Base-by-base conservation (phyloP, 2,113 vertebrate genomes). In the Oxyruncus cristatus region DNA sequence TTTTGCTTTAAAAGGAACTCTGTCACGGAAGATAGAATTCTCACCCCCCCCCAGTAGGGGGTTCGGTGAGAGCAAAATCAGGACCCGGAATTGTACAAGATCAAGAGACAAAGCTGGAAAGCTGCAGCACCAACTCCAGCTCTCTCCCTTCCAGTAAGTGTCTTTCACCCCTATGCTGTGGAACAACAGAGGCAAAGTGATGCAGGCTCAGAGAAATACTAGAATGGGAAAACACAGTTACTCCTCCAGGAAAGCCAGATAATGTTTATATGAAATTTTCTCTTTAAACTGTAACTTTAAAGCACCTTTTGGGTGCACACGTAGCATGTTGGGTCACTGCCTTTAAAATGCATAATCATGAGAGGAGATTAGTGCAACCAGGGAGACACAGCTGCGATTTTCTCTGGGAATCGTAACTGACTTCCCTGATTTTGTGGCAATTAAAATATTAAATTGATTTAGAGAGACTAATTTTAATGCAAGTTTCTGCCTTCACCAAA, bases 391-490 rank as follows among this genome's bases (percentile, higher is more conserved):
- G 76, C 46, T 56, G 84, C 53, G 56, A 3, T 56, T 68, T 75
- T 13, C 53, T 91, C 75, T 70, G 63, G 46, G 56, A 94, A 84
- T 49, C 37, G 17, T 21, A 80, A 85, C 47, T 44, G 24, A 92
- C 88, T 61, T 78, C 14, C 19, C 23, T 27, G 22, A 37, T 55
- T 91, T 75, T 71, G 39, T 50, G 63, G 65, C 71, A 93, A 92
- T 93, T 94, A 91, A 93, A 94, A 88, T 49, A 82, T 49, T 85
- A 56, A 94, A 75, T 56, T 93, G 50, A 85, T 66, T 88, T 32
- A 63, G 23, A 63, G 9, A 37, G 35, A 61, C 37, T 70, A 52
- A 66, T 84, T 95, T 88, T 21, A 93, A 71, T 39, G 19, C 77
- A 86, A 76, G 47, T 61, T 49, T 86, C 56, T 58, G 65, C 85